These are phyloP conservation scores for Agonopterix arenella DNA, from an alignment of 2,888 invertebrate genomes.

Conservation along the genomic window DNA sequence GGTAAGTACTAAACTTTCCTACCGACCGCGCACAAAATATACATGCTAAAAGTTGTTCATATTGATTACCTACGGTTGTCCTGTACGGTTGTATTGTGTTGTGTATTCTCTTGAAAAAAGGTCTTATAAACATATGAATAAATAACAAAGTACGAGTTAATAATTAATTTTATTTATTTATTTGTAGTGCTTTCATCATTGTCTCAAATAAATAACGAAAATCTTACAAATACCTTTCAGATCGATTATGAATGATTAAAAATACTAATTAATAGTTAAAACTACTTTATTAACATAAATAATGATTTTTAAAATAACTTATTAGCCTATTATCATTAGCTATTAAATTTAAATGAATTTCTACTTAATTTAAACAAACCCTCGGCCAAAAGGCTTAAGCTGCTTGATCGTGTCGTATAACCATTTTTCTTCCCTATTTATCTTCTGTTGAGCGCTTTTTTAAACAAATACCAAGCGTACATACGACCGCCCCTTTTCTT, in stretches of 20 bases:
- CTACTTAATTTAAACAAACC: conserved; percentile 14
- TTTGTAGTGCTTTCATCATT: conserved; percentile 22
- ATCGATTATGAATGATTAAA: conserved; percentile 19
- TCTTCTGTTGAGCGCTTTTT: background rate
- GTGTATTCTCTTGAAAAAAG: too few species aligned
- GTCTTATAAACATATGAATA: too few species aligned
- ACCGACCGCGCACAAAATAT: too few species aligned
- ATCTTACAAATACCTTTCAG: conserved; percentile 34
- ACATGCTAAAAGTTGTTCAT: too few species aligned
- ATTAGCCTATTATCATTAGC: conserved; percentile 15
- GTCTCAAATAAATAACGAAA: conserved; percentile 36
- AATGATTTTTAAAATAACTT: conserved; percentile 17
- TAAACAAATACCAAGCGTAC: background rate
- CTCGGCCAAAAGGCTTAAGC: conserved; percentile 30
- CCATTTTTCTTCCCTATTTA: background rate
- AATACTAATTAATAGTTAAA: conserved; percentile 11
- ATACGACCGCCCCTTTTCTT: conserved; percentile 21
- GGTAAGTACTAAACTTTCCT: too few species aligned
- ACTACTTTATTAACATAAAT: conserved; percentile 35
- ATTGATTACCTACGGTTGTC: too few species aligned
- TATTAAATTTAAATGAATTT: conserved; percentile 12
- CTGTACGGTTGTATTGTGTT: too few species aligned
- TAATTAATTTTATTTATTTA: conserved; percentile 12
- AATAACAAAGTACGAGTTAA: too few species aligned
- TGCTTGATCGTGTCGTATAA: conserved; percentile 27